Evolutionary conservation across 1,140 invertebrate genomes (phyloP).

Genomic region (Drosophila virilis): DNA sequence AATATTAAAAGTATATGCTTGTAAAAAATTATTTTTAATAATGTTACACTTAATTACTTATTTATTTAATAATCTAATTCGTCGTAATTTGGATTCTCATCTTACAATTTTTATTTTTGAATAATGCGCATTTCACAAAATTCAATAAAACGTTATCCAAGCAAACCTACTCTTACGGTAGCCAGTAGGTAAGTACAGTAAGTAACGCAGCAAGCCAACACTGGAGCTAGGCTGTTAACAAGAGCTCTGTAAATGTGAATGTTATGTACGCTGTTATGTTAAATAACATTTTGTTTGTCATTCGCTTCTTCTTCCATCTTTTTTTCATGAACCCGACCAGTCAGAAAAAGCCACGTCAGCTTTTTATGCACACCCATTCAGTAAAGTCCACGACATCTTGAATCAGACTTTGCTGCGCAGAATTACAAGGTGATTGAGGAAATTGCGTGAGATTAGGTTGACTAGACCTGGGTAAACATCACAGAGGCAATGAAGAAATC

Average conservation of each 20-base stretch:
- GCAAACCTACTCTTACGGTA: no score
- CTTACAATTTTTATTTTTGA: no score
- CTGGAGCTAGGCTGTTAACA: background rate
- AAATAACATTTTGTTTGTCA: conserved; percentile 27
- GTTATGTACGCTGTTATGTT: background rate
- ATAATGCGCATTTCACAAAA: no score
- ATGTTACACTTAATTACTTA: no score
- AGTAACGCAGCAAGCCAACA: no score
- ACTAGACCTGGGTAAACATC: conserved; percentile 40
- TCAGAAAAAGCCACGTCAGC: conserved; percentile 59
- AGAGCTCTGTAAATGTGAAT: background rate
- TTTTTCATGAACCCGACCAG: conserved; percentile 21
- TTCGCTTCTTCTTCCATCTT: conserved; percentile 4
- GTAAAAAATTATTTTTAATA: background rate
- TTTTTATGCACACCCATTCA: conserved; percentile 32
- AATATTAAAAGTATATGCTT: background rate
- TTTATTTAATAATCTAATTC: no score
- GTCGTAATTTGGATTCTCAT: no score
- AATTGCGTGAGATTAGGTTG: conserved; percentile 67
- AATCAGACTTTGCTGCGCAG: conserved; percentile 80
- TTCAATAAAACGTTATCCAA: no score
- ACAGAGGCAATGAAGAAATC: conserved; percentile 68
- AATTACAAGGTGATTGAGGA: conserved; percentile 60
- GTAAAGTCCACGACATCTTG: conserved; percentile 85
- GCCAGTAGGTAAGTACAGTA: no score